These are phyloP conservation scores for Loxodonta africana DNA, from an alignment of 2,113 vertebrate species.

Conservation along the genomic window DNA sequence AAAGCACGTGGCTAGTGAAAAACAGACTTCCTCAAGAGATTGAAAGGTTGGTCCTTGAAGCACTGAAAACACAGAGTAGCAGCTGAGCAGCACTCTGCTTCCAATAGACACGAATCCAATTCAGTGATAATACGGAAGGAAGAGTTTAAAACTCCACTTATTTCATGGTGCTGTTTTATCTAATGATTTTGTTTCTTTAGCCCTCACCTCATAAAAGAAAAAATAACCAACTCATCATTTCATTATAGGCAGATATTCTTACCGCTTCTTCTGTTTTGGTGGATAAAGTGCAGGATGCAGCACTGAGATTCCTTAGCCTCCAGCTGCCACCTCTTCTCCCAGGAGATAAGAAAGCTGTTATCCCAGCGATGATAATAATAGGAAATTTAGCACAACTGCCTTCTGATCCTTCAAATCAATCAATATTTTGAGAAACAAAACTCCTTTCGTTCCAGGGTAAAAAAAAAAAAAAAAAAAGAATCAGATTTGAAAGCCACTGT, in stretches of 20 bases:
- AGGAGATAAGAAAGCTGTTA: conserved; percentile 33
- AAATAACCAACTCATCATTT: conserved; percentile 61
- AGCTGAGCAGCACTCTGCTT: background rate
- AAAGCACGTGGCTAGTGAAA: conserved; percentile 35
- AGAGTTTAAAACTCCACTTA: background rate
- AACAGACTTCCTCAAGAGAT: background rate
- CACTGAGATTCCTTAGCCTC: background rate
- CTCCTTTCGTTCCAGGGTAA: background rate
- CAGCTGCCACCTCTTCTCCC: background rate
- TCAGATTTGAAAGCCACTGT: background rate
- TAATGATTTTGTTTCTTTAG: conserved; percentile 62
- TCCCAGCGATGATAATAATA: conserved; percentile 46
- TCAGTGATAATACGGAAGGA: background rate
- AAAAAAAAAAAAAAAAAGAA: conserved; percentile 2
- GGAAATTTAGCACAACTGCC: conserved; percentile 61
- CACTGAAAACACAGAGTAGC: background rate
- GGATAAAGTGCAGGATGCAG: background rate
- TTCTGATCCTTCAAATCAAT: conserved; percentile 64
- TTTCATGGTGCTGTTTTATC: conserved; percentile 39
- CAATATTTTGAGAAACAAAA: conserved; percentile 44
- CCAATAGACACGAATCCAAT: conserved; percentile 8
- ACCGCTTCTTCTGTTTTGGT: background rate
- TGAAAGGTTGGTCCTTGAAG: background rate
- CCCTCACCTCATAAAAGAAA: conserved; percentile 45
- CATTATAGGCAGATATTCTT: background rate